These are phyloP conservation scores for Zygothrica quintamaculata DNA, from an alignment of 2,888 invertebrate genomes.

Conservation along the genomic window DNA sequence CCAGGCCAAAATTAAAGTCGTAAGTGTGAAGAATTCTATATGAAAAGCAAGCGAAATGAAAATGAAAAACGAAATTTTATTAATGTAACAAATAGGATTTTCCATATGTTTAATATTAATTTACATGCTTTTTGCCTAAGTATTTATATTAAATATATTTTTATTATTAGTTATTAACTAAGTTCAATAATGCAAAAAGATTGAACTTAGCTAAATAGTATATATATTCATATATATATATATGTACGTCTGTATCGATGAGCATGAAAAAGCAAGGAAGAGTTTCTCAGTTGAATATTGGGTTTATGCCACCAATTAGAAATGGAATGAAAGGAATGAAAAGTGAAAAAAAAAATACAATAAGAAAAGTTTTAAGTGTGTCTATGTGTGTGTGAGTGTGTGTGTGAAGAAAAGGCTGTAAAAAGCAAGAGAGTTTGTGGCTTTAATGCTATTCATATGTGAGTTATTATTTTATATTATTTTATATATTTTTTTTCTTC, in stretches of 20 bases:
- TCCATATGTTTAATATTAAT: conserved; percentile 32
- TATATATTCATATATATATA: too few species aligned
- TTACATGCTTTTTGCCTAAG: conserved; percentile 37
- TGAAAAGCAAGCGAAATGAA: conserved; percentile 1
- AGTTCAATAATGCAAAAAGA: conserved; percentile 4
- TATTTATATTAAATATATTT: too few species aligned
- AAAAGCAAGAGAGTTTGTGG: conserved; percentile 22
- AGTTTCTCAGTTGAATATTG: conserved; percentile 54
- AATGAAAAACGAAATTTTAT: not conserved
- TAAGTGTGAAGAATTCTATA: conserved; percentile 86
- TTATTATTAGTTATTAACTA: too few species aligned
- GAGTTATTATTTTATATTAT: too few species aligned
- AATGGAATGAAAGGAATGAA: conserved; percentile 4
- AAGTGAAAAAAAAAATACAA: too few species aligned
- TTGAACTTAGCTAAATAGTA: conserved; percentile 4
- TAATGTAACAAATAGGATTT: not conserved
- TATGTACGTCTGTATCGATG: conserved; percentile 15
- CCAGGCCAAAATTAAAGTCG: conserved; percentile 99
- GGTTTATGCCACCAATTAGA: conserved; percentile 6
- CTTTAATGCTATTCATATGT: conserved; percentile 27
- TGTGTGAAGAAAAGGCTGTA: conserved; percentile 1
- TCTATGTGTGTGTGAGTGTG: conserved; percentile 19
- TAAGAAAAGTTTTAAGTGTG: too few species aligned
- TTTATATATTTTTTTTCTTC: too few species aligned
- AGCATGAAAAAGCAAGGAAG: conserved; percentile 71